Conservation (phyloP, 2,113 vertebrate genomes). For the Polypterus bichir region DNA sequence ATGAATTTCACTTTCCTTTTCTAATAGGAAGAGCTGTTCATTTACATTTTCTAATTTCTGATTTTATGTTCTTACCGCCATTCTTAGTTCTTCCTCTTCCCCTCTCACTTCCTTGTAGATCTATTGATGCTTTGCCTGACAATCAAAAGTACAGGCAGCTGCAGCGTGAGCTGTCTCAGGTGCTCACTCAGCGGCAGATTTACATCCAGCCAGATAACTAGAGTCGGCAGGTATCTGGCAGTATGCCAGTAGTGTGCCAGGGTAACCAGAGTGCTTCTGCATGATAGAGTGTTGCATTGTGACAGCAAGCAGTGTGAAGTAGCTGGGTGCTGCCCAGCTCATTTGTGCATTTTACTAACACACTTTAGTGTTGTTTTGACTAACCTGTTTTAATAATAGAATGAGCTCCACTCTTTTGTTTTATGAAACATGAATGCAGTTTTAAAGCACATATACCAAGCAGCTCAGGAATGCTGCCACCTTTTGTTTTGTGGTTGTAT, state of each 20-base stretch:
- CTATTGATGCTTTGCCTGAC: slow-evolving; percentile 95
- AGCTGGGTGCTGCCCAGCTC: no score
- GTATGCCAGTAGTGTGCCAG: slow-evolving; percentile 20
- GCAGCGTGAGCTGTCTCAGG: slow-evolving; percentile 97
- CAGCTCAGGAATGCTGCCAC: no score
- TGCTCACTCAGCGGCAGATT: slow-evolving; percentile 97
- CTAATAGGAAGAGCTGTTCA: fast-evolving
- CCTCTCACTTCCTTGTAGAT: slow-evolving; percentile 63
- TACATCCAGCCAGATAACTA: slow-evolving; percentile 92
- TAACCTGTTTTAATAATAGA: no score
- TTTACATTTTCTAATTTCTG: slow-evolving; percentile 9
- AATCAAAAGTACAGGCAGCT: slow-evolving; percentile 98
- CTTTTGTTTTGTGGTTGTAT: no score
- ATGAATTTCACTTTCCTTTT: not conserved
- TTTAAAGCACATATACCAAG: no score
- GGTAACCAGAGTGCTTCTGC: no score
- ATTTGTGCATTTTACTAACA: no score
- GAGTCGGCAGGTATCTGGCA: slow-evolving; percentile 70
- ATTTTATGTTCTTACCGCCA: slow-evolving; percentile 17
- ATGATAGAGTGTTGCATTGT: no score
- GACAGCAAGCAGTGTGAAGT: no score
- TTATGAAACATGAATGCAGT: no score
- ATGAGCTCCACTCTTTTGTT: no score
- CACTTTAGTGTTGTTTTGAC: no score
- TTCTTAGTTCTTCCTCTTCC: slow-evolving; percentile 23